Conservation (phyloP, 2,888 invertebrate genomes). For the Drosophila gaucha region DNA sequence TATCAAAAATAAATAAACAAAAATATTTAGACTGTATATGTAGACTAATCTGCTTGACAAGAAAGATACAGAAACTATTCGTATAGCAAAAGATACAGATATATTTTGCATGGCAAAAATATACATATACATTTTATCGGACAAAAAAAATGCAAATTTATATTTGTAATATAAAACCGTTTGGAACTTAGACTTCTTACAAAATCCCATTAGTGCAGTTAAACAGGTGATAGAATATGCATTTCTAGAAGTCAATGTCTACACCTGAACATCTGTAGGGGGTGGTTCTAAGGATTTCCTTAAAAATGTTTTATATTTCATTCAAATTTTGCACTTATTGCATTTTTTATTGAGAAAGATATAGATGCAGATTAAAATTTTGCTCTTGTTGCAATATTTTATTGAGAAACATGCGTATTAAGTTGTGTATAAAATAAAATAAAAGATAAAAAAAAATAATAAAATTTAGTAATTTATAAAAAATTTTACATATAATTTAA, state of each 20-base stretch:
- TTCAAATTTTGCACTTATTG: too few relatives aligned
- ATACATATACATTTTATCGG: slow-evolving; percentile 3
- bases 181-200: slow-evolving; percentile 5
- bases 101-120: background rate
- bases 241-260: background rate
- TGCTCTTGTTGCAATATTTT: too few relatives aligned
- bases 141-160: background rate
- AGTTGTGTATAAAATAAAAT: background rate
- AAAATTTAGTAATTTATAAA: too few relatives aligned
- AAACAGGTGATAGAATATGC: slow-evolving; percentile 23
- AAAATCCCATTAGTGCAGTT: slow-evolving; percentile 7
- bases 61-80: background rate
- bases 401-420: background rate
- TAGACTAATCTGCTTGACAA: too few relatives aligned
- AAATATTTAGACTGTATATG: too few relatives aligned
- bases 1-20: too few relatives aligned
- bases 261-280: slow-evolving; percentile 14
- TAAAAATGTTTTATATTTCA: too few relatives aligned
- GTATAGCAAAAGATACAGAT: background rate
- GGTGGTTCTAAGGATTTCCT: background rate
- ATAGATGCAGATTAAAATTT: too few relatives aligned
- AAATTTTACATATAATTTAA: too few relatives aligned
- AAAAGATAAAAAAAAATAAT: background rate
- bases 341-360: too few relatives aligned
- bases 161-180: background rate